Conservation (phyloP, 1,140 invertebrate genomes). For the Drosophila pandora region DNA sequence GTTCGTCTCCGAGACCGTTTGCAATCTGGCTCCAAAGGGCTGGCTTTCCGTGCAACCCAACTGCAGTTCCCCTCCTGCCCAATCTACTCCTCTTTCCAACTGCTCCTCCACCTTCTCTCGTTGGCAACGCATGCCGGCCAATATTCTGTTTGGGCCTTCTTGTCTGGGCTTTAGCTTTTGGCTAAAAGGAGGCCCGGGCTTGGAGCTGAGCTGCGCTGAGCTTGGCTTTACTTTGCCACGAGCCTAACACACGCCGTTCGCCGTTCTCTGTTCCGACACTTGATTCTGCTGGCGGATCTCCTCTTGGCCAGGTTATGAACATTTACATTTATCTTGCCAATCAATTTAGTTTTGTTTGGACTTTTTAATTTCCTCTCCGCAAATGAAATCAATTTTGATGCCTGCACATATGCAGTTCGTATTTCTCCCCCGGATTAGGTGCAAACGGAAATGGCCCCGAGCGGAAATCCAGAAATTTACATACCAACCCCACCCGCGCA, state of each 20-base stretch:
- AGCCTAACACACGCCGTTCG: constrained; percentile 80
- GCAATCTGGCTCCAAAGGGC: constrained; percentile 25
- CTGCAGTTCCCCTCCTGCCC: constrained; percentile 24
- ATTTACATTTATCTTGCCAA: constrained; percentile 82
- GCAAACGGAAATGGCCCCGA: constrained; percentile 31
- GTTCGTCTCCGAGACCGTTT: constrained; percentile 9
- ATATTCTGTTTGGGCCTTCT: neutral
- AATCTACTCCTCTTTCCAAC: neutral
- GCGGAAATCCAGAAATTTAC: constrained; percentile 5
- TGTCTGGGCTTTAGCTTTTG: constrained; percentile 2
- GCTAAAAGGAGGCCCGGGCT: constrained; percentile 7
- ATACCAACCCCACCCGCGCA: neutral
- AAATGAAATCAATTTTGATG: constrained; percentile 82
- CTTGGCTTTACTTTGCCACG: constrained; percentile 67
- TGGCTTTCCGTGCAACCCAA: constrained; percentile 22
- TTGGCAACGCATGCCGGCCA: constrained; percentile 28
- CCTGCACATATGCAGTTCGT: constrained; percentile 46
- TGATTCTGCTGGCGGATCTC: constrained; percentile 56
- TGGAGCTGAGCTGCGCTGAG: constrained; percentile 4
- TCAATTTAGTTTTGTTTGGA: constrained; percentile 80
- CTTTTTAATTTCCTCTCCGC: constrained; percentile 80
- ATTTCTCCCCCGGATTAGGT: constrained; percentile 11
- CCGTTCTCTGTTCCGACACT: constrained; percentile 52
- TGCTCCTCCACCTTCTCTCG: neutral
- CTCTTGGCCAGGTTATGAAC: constrained; percentile 57